These are phyloP conservation scores for Lasioglossum pauxillum DNA, from an alignment of 2,888 invertebrate species.

Conservation along the genomic window DNA sequence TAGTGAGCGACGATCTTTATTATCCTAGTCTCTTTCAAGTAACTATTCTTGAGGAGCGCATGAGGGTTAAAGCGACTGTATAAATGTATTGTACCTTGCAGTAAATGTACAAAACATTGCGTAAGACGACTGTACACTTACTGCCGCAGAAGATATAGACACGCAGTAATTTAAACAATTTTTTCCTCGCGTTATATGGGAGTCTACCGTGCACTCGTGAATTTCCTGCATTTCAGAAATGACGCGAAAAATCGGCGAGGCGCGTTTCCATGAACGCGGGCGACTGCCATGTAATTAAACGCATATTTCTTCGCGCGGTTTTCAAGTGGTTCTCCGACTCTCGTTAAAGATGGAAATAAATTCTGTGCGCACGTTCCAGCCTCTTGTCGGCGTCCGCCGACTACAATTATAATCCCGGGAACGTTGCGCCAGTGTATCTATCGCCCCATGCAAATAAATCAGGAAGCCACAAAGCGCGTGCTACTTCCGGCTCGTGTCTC, in stretches of 20 bases:
- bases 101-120: no score
- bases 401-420: slow-evolving; percentile 56
- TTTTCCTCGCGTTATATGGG: no score
- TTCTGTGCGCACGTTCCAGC: slow-evolving; percentile 58
- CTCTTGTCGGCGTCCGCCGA: slow-evolving; percentile 40
- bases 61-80: no score
- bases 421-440: slow-evolving; percentile 36
- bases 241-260: neutral
- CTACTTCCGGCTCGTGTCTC: slow-evolving; percentile 75
- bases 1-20: no score
- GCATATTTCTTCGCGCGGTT: neutral
- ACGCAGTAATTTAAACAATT: no score
- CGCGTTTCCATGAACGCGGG: neutral
- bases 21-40: no score
- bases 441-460: slow-evolving; percentile 69
- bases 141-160: no score
- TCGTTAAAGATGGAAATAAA: slow-evolving; percentile 55
- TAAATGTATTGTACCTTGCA: no score
- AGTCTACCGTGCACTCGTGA: no score
- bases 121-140: no score
- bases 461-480: slow-evolving; percentile 56
- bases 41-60: no score
- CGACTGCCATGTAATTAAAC: neutral
- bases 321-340: neutral
- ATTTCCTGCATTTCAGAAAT: neutral